A percentile compares a stretch with the other conserved stretches of the same genome.
phyloP scores from a whole-genome alignment of 2,113 vertebrate genomes.

The Tautogolabrus adspersus region DNA sequence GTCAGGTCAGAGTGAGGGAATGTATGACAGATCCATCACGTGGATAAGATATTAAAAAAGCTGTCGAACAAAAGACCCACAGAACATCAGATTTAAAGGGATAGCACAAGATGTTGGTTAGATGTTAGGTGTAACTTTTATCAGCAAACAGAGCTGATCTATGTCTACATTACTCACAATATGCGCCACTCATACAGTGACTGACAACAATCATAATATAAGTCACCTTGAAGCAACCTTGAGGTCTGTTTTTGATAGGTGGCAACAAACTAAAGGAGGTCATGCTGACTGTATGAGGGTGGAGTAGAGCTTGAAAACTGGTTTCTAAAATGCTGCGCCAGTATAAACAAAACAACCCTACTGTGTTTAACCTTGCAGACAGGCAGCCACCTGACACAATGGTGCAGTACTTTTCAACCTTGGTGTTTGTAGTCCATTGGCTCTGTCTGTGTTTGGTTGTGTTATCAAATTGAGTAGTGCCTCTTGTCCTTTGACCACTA shows the following conservation, averaged over 20 bases:
- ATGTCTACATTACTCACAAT: background rate
- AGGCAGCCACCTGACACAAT: conserved; percentile 22
- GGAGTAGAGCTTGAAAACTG: background rate
- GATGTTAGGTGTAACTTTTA: background rate
- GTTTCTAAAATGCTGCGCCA: conserved; percentile 16
- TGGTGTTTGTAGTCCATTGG: background rate
- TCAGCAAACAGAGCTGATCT: background rate
- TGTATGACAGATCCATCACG: conserved; percentile 33
- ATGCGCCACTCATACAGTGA: background rate
- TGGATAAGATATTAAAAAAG: too few species aligned
- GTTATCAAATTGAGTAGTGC: background rate
- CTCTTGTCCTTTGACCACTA: background rate
- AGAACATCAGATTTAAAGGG: background rate
- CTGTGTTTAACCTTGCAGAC: conserved; percentile 26
- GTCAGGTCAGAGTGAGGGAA: conserved; percentile 38
- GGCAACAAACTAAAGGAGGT: background rate
- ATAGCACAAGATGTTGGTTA: background rate
- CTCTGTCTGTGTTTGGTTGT: background rate
- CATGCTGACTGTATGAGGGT: background rate
- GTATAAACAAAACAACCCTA: background rate
- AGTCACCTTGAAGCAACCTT: background rate
- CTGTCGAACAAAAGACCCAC: too few species aligned
- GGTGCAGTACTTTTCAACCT: background rate
- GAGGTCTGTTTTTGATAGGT: background rate
- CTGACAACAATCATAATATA: background rate